Percentiles rank a stretch among this genome's conserved stretches.
Evolutionary conservation across 2,888 invertebrate genomes (phyloP).

Genomic region (Dynastes grantii): DNA sequence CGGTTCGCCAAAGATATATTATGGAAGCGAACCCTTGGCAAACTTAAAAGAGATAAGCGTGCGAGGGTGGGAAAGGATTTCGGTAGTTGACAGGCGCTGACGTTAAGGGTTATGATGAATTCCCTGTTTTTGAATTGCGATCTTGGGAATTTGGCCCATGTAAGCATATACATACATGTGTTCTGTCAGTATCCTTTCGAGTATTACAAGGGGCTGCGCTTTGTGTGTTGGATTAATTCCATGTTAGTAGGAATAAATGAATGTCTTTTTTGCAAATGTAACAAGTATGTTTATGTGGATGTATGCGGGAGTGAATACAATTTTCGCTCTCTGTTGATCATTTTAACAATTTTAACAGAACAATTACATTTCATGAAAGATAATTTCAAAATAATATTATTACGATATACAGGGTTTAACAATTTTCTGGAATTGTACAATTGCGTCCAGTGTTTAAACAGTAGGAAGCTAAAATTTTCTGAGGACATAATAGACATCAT

Average conservation of each 20-base stretch:
- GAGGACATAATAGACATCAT: too few species aligned
- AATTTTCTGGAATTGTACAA: too few species aligned
- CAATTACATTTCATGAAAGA: too few species aligned
- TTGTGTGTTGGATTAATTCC: constrained; percentile 4
- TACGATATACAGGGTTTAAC: too few species aligned
- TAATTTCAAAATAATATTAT: too few species aligned
- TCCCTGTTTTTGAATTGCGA: constrained; percentile 23
- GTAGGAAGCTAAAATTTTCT: too few species aligned
- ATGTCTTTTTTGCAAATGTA: too few species aligned
- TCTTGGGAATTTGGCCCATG: constrained; percentile 2
- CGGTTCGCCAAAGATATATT: constrained; percentile 10
- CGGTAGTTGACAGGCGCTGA: constrained; percentile 23
- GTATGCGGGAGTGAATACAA: too few species aligned
- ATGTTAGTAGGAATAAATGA: not conserved
- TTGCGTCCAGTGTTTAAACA: too few species aligned
- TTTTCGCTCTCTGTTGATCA: too few species aligned
- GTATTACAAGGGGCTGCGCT: not conserved
- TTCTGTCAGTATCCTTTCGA: not conserved
- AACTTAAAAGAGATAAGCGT: constrained; percentile 28
- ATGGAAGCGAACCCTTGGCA: constrained; percentile 18
- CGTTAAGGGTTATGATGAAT: constrained; percentile 31
- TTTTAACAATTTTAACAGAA: too few species aligned
- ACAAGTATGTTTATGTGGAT: too few species aligned
- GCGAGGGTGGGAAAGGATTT: constrained; percentile 21
- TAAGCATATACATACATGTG: constrained; percentile 5